Evolutionary conservation across 64 coral and sea anemone species (phyloP).

Genomic region (Catalaphyllia jardinei): DNA sequence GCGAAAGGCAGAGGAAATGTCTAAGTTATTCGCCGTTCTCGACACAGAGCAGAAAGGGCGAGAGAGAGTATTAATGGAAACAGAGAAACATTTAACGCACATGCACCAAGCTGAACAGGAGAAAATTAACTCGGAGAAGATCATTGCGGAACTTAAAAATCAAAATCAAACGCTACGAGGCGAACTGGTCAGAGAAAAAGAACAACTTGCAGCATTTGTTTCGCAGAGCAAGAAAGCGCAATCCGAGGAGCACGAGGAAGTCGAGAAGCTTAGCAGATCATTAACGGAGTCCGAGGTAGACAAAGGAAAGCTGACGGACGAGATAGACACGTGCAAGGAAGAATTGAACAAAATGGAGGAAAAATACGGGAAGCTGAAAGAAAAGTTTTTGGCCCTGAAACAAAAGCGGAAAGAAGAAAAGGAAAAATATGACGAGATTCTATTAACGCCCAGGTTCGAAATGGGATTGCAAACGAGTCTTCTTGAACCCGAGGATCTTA

Average conservation of each 20-base stretch:
- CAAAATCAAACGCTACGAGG: constrained; percentile 36
- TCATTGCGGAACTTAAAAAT: constrained; percentile 26
- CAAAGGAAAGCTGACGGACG: constrained; percentile 73
- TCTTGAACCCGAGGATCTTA: constrained; percentile 70
- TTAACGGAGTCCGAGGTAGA: constrained; percentile 83
- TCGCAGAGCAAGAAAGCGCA: constrained; percentile 30
- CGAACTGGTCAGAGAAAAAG: constrained; percentile 24
- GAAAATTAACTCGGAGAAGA: constrained; percentile 30
- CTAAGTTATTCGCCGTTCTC: constrained; percentile 43
- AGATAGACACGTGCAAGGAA: constrained; percentile 65
- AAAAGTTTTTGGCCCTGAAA: constrained; percentile 70
- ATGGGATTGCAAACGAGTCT: constrained; percentile 81
- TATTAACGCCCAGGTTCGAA: constrained; percentile 70
- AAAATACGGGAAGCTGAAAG: constrained; percentile 74
- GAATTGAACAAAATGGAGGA: constrained; percentile 71
- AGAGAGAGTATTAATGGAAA: constrained; percentile 44
- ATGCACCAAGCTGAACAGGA: constrained; percentile 42
- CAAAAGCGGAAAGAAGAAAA: constrained; percentile 83
- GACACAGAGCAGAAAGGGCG: constrained; percentile 60
- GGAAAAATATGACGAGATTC: constrained; percentile 65
- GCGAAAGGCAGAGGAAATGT: constrained; percentile 43
- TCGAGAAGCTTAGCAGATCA: constrained; percentile 83
- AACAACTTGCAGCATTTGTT: constrained; percentile 27
- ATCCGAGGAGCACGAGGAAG: constrained; percentile 58
- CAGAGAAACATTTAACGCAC: constrained; percentile 46